Conservation (phyloP, 2,888 invertebrate genomes). For the Athrips mouffetella region DNA sequence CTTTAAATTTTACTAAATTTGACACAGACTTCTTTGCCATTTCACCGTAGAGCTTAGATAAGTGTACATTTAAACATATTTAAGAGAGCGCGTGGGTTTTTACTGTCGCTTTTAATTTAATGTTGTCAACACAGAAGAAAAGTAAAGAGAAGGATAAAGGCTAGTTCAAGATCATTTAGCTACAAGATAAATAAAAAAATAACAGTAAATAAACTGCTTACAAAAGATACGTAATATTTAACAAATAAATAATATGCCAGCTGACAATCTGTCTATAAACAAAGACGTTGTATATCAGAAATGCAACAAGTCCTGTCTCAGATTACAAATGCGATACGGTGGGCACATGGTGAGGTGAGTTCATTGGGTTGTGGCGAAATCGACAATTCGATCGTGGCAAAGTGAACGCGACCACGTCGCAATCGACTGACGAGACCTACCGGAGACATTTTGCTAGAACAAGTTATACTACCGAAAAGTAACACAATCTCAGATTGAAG, state of each 20-base stretch:
- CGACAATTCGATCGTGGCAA: conserved; percentile 54
- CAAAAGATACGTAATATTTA: not conserved
- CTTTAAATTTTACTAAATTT: conserved; percentile 40
- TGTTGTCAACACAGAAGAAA: too few relatives aligned
- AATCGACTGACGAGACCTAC: conserved; percentile 15
- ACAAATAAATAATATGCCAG: not conserved
- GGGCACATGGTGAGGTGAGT: conserved; percentile 58
- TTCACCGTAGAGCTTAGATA: too few relatives aligned
- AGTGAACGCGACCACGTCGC: conserved; percentile 45
- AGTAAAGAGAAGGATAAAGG: too few relatives aligned
- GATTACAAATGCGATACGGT: conserved; percentile 56
- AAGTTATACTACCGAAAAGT: not conserved
- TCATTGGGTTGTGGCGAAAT: conserved; percentile 57
- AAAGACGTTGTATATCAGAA: conserved; percentile 32
- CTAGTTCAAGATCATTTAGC: not conserved
- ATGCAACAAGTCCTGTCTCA: conserved; percentile 52
- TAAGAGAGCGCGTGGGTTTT: too few relatives aligned
- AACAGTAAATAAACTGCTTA: too few relatives aligned
- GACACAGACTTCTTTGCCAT: conserved; percentile 4
- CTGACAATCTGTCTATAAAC: not conserved
- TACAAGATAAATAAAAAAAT: not conserved
- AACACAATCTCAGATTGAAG: not conserved
- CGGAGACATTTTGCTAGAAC: not conserved
- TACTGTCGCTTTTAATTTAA: too few relatives aligned
- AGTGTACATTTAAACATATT: too few relatives aligned